Evolutionary conservation across 2,113 vertebrate species (phyloP), one percentile per base, ranked within the genome.

Genomic region (Ivindomyrus marchei): DNA sequence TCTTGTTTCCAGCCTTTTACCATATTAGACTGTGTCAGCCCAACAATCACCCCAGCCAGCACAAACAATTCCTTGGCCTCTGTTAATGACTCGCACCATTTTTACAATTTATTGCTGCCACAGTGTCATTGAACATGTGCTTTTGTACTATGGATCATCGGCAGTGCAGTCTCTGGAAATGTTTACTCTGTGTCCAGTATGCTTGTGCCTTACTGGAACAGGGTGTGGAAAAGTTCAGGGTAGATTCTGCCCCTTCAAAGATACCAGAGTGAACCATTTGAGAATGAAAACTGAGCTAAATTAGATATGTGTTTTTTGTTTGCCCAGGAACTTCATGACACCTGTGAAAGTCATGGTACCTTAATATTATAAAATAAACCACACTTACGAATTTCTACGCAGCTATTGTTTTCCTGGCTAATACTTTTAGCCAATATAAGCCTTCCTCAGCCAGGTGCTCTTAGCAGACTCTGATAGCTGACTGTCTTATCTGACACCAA

Each of bases 21-120:
- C 88, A 85, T 88, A 90, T 89, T 85, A 74, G 90, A 91, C 88
- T 3, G 56, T 85, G 88, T 36, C 21, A 88, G 49, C 11, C 36
- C 49, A 88, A 58, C 53, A 70, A 83, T 66, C 36, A 80, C 5
- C 31, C 39, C 53, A 49, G 50, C 86, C 89, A 89, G 89, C 17
- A 84, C 88, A 91, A 91, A 88, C 89, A 88, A 49, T 70, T 84
- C n/a, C 85, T 47, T 86, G 24, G 83, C 47, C 49, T 45, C 19
- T 42, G 27, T 39, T 84, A 46, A 89, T 83, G 42, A 45, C 52
- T 45, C 36, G 17, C 21, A 42, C 31, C 46, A 74, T 52, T 89
- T 31, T 15, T 45, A 53, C 56, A 8, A 52, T 86, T 70, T 80
- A 87, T 90, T 74, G 84, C 47, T 66, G 80, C 89, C 53, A 85